Percentiles rank a stretch among this genome's conserved stretches.
Conservation (phyloP, 2,888 invertebrate genomes). For the Hesperia comma region DNA sequence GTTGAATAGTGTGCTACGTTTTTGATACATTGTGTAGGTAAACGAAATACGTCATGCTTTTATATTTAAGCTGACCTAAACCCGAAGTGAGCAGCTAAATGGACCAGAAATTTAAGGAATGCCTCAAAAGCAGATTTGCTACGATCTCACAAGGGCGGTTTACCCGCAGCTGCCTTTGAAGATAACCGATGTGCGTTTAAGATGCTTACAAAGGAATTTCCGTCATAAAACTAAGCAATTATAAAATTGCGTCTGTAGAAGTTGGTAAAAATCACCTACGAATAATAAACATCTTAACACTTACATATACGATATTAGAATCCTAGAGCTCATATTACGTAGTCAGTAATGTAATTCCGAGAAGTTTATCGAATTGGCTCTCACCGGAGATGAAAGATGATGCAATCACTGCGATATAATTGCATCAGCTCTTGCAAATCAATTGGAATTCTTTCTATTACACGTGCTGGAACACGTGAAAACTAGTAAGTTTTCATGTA, state of each 20-base stretch:
- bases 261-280: no score
- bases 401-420: slow-evolving; percentile 14
- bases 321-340: not conserved
- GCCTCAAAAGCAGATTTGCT: not conserved
- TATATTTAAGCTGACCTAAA: no score
- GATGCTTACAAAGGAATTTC: slow-evolving; percentile 3
- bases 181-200: slow-evolving; percentile 6
- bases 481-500: no score
- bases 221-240: not conserved
- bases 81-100: not conserved
- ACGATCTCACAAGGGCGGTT: not conserved
- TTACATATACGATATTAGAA: no score
- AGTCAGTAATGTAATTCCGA: not conserved
- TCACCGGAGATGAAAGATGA: slow-evolving; percentile 9
- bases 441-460: not conserved
- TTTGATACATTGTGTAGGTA: no score
- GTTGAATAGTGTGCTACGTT: no score
- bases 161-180: slow-evolving; percentile 2
- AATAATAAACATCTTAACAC: no score
- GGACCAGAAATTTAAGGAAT: not conserved
- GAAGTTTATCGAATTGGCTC: slow-evolving; percentile 13
- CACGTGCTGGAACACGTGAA: not conserved
- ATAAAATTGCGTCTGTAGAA: not conserved
- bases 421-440: not conserved
- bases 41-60: no score